Evolutionary conservation across 2,113 vertebrate genomes (phyloP), one percentile per base, ranked within the genome.

Genomic region (Pseudolaguvia tuberculata): DNA sequence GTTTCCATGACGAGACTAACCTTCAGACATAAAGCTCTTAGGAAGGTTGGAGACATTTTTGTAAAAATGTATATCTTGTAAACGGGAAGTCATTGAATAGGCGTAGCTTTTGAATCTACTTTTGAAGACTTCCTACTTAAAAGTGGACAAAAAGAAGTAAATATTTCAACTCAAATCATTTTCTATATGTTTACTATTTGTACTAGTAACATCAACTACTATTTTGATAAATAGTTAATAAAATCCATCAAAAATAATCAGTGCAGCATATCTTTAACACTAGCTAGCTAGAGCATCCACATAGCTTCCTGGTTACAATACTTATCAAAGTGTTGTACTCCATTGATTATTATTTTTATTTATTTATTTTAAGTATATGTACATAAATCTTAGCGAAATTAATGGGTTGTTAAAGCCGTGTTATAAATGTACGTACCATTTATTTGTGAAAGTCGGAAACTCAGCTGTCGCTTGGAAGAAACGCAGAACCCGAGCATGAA

Each of bases 401-500:
- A 45, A 47, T 17, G 0, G 5, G 0, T 8, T 47, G 39, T 65
- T 25, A 25, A 47, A 47, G 13, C 15, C 7, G 23, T 2, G 18
- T 42, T 57, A 39, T 55, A 6, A 2, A 59, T 5, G 1, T 50
- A 72, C 42, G 3, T 31, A 59, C 42, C 20, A 21, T 48, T 47
- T 45, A 48, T 25, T 47, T 27, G 5, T 17, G 21, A 45, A 59
- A 59, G 6, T 17, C 31, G 17, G 25, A 31, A 72, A 45, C 8
- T 59, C 39, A 27, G 45, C 63, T 50, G 45, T 27, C 56, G 31
- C 23, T 47, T 59, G n/a, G 31, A 70, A 23, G 13, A 59, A 45
- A 59, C 23, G 42, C 45, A 59, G 56, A 56, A 72, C 14, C 23
- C 70, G 15, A 59, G 55, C 70, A 5, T 70, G 31, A 70, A 57